Conservation (phyloP, 2,797 vertebrate genomes). For the Schizopygopsis pylzovi region DNA sequence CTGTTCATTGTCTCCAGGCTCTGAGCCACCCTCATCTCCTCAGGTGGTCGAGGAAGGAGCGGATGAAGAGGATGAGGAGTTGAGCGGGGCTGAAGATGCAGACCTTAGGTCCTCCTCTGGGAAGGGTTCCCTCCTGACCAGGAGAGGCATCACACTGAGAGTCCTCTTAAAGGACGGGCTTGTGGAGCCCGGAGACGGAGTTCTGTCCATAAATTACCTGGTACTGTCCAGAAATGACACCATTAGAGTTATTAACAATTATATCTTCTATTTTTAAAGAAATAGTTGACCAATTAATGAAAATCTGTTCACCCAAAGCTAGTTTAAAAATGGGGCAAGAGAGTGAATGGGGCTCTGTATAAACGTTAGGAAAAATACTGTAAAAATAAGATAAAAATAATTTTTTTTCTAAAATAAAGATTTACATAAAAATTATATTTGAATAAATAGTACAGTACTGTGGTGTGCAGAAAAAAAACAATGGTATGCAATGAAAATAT, state of each 20-base stretch:
- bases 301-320: neutral
- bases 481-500: neutral
- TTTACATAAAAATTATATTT: neutral
- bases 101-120: constrained; percentile 71
- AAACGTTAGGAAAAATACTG: neutral
- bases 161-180: constrained; percentile 93
- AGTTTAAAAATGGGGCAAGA: neutral
- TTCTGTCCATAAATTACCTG: constrained; percentile 93
- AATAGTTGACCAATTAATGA: neutral
- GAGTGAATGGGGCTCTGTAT: neutral
- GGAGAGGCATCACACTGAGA: constrained; percentile 90
- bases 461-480: neutral
- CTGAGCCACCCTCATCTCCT: constrained; percentile 81
- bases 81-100: constrained; percentile 81
- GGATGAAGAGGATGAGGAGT: constrained; percentile 91
- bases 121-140: constrained; percentile 85
- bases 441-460: neutral
- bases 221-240: constrained; percentile 61
- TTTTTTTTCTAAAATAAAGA: neutral
- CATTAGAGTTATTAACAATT: neutral
- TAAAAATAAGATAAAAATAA: neutral
- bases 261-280: neutral
- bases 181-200: constrained; percentile 89
- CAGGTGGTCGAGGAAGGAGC: constrained; percentile 85
- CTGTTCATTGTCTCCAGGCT: constrained; percentile 69